Evolutionary conservation across 2,888 invertebrate species (phyloP), one percentile per base, ranked within the genome.

Genomic region (Bembecia ichneumoniformis): DNA sequence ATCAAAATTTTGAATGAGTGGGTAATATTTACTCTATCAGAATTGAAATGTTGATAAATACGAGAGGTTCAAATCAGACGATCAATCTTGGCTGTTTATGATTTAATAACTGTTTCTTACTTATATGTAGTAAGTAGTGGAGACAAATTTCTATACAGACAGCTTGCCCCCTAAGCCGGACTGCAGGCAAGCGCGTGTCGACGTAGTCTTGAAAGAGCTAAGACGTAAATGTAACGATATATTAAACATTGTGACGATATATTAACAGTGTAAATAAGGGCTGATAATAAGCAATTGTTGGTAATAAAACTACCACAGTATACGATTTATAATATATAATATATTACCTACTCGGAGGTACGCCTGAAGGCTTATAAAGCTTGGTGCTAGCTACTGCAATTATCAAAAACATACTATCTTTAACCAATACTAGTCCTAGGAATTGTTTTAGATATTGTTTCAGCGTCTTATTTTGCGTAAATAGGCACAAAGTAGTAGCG

Each of bases 1-100:
- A 84, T 86, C 83, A 79, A 79, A 84, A 78, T 77, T 77, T 76
- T n/a, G 70, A 77, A 82, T 73, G 74, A 77, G 70, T 77, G 40
- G 4, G 28, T 28, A 28, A 28, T 28, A 14, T n/a, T 40, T 40
- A 40, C 14, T 40, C 13, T 13, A 14, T 40, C 79, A 55, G 72
- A 77, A 78, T 82, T 75, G 70, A 77, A 40, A 40, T 40, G 14
- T 40, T 14, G 14, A 14, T 40, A 40, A 40, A 40, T 14, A 40
- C n/a, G 14, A 13, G 13, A 40, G 40, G 40, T 40, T 40, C 13
- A 40, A n/a, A 40, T 9, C n/a, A 40, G 14, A 40, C 40, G 14
- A 40, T 40, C 7, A 40, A 40, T 14, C 13, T n/a, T 40, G 13
- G 40, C 40, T 13, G 40, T 40, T 28, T 7, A 9, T 28, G 7